Percentiles rank a stretch among this genome's conserved stretches.
These are phyloP conservation scores for Tupaia tana DNA, from an alignment of 2,113 vertebrate genomes.

Conservation along the genomic window DNA sequence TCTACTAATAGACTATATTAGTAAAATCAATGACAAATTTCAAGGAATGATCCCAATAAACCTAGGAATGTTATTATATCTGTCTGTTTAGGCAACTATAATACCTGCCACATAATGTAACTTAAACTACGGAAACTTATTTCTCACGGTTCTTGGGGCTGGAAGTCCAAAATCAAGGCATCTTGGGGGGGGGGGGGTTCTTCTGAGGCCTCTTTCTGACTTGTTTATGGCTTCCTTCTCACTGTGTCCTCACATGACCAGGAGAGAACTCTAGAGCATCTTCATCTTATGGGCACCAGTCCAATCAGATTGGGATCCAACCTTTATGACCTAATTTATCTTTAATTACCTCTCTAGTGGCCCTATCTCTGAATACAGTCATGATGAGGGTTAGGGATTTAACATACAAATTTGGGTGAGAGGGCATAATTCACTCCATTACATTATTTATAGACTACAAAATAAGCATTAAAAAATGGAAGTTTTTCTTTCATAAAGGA, in stretches of 20 bases:
- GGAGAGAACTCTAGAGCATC: not conserved
- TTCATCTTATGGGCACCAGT: not conserved
- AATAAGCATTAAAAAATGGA: not conserved
- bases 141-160: not conserved
- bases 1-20: not conserved
- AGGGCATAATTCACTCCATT: not conserved
- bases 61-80: not conserved
- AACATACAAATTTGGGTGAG: not conserved
- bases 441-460: slow-evolving; percentile 35
- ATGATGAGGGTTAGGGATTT: not conserved
- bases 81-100: not conserved
- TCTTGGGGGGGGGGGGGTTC: not conserved
- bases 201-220: not conserved
- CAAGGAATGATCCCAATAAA: slow-evolving; percentile 13
- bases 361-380: not conserved
- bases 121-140: not conserved
- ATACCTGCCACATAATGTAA: not conserved
- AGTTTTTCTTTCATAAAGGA: not conserved
- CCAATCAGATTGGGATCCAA: not conserved
- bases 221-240: not conserved
- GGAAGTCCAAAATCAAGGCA: not conserved
- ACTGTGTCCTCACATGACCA: not conserved
- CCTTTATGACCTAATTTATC: not conserved
- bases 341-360: not conserved
- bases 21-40: not conserved